Base-by-base conservation (phyloP, 2,888 invertebrate genomes). In the Troilus luridus region DNA sequence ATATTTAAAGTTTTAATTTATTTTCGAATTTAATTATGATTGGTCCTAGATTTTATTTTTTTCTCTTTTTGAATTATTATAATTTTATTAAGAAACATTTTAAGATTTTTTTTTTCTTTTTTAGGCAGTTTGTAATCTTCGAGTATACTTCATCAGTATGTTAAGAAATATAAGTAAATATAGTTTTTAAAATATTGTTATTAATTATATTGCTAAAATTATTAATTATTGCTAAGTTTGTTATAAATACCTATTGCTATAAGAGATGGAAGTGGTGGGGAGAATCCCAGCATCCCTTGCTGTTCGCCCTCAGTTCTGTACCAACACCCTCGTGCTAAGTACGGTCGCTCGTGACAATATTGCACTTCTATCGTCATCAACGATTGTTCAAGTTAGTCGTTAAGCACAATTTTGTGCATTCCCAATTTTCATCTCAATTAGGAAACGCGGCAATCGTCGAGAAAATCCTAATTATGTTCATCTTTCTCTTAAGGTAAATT, bases 221-320 rank as follows among this genome's bases (percentile, higher is more conserved):
- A 5, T 41, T 41, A 41, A 41, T 41, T 41, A 41, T 5, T 41
- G 41, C 41, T 41, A 41, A 3, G 41, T 41, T 41, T 59, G 59
- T 14, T 59, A 59, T 59, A 17, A 59, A 62, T 62, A 62, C 8
- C 21, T 62, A 67, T 67, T 67, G 67, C 24, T 67, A 27, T 12
- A 27, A 5, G 24, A 67, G 67, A 81, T 54, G 81, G 21, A 19
- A 54, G 81, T 12, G 81, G 54, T 7, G 54, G 81, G 81, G 21
- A 21, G 81, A 41, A 27, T 81, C 81, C 81, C 81, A 81, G 81
- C 81, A 81, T 81, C 81, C 81, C 81, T 56, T 81, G 81, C 54
- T 19, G 81, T 19, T 27, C 54, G 54, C 81, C 81, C 81, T 81
- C 81, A 81, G 81, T 81, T 81, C 54, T 54, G 54, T 54, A 54